Conservation (phyloP, 2,113 vertebrate species). For the Pseudopipra pipra region DNA sequence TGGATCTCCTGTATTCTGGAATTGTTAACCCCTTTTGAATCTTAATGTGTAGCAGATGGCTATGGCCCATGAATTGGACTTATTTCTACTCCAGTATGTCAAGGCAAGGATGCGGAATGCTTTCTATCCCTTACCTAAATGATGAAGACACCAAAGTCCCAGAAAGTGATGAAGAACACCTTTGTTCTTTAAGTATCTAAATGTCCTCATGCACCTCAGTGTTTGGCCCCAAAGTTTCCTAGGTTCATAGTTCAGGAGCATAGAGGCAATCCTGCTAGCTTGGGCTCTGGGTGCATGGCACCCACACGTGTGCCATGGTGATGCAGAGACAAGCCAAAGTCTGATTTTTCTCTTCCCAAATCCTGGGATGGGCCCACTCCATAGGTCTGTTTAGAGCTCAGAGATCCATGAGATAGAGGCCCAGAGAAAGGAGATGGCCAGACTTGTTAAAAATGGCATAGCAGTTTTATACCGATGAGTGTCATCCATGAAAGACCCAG, state of each 20-base stretch:
- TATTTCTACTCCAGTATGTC: background rate
- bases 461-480: background rate
- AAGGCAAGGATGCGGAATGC: background rate
- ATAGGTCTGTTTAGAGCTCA: background rate
- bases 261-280: background rate
- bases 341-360: background rate
- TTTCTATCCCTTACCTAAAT: background rate
- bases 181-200: background rate
- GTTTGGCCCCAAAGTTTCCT: background rate
- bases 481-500: background rate
- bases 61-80: background rate
- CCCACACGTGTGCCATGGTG: background rate
- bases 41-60: background rate
- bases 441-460: background rate
- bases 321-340: background rate
- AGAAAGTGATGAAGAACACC: background rate
- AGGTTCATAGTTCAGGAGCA: background rate
- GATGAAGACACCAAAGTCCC: background rate
- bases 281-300: background rate
- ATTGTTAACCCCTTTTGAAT: conserved; percentile 6
- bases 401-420: background rate
- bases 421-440: background rate
- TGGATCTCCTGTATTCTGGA: background rate
- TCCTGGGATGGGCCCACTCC: background rate
- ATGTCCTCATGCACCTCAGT: background rate